Evolutionary conservation across 2,797 vertebrate genomes (phyloP), one percentile per base, ranked within the genome.

Genomic region (Liasis olivaceus): DNA sequence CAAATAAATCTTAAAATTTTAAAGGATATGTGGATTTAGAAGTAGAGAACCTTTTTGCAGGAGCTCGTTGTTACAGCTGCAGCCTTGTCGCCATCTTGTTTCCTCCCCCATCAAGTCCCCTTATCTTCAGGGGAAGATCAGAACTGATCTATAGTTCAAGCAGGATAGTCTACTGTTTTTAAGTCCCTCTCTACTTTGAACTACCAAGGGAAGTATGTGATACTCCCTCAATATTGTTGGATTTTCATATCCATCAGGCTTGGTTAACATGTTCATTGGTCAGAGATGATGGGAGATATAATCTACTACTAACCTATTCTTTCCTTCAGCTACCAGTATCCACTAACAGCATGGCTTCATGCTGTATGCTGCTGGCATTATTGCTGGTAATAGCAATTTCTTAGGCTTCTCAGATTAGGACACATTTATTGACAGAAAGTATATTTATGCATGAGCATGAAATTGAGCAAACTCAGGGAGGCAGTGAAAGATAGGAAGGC

Each of bases 391-490:
- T 58, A 64, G 88, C 89, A 81, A 59, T 81, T 91, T 36, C 51
- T 60, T 91, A 89, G 22, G 94, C 87, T 36, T 93, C 81, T 91
- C 91, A 47, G 47, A 36, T 42, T 77, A n/a, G 24, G 36, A 87
- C 8, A 62, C 42, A 85, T n/a, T 89, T 15, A 36, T 58, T 66
- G 59, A 51, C 13, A 59, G 0, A 66, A 28, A 89, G 47, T 72
- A 36, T 28, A 20, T 24, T 54, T 90, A 54, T 84, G 36, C 5
- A 26, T 31, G 6, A n/a, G n/a, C n/a, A n/a, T n/a, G n/a, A n/a
- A n/a, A n/a, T n/a, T n/a, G n/a, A n/a, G n/a, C n/a, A n/a, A n/a
- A n/a, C n/a, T n/a, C n/a, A n/a, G n/a, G n/a, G n/a, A n/a, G n/a
- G n/a, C n/a, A n/a, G n/a, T n/a, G n/a, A n/a, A n/a, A n/a, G n/a